A percentile compares a stretch with the other conserved stretches of the same genome.
Conservation (phyloP, 2,888 invertebrate species). For the Dichetophora obliterata region DNA sequence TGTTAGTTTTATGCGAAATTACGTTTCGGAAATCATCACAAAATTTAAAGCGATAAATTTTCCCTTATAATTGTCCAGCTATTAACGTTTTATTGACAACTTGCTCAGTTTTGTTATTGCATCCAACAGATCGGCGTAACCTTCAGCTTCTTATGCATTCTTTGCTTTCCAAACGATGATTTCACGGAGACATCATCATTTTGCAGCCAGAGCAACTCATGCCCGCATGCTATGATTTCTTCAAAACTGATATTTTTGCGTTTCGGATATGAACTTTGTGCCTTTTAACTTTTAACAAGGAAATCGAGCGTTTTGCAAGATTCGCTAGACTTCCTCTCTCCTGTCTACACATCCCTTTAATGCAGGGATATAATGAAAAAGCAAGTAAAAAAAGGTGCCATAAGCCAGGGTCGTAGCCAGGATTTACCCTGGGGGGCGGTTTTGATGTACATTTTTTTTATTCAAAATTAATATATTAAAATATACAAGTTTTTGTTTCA, state of each 20-base stretch:
- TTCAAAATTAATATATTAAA: too few relatives aligned
- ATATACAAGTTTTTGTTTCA: too few relatives aligned
- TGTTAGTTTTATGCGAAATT: too few relatives aligned
- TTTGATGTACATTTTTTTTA: too few relatives aligned
- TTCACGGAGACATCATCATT: background rate
- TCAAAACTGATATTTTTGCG: conserved; percentile 23
- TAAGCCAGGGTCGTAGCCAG: too few relatives aligned
- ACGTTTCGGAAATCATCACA: too few relatives aligned
- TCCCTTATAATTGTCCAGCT: too few relatives aligned
- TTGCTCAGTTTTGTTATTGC: too few relatives aligned
- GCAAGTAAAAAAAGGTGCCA: background rate
- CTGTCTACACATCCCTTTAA: background rate
- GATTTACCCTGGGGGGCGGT: too few relatives aligned
- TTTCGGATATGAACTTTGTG: conserved; percentile 36
- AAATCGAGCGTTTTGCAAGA: background rate
- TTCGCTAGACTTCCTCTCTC: background rate
- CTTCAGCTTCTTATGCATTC: background rate
- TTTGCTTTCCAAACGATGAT: background rate
- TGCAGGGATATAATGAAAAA: background rate
- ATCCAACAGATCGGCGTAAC: background rate
- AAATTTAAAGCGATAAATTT: too few relatives aligned
- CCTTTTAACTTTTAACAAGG: conserved; percentile 11
- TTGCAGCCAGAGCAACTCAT: background rate
- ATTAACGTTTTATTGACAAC: too few relatives aligned
- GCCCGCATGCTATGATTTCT: conserved; percentile 27